These are phyloP conservation scores for Leptogaster cylindrica DNA, from an alignment of 2,888 invertebrate species.

Conservation along the genomic window DNA sequence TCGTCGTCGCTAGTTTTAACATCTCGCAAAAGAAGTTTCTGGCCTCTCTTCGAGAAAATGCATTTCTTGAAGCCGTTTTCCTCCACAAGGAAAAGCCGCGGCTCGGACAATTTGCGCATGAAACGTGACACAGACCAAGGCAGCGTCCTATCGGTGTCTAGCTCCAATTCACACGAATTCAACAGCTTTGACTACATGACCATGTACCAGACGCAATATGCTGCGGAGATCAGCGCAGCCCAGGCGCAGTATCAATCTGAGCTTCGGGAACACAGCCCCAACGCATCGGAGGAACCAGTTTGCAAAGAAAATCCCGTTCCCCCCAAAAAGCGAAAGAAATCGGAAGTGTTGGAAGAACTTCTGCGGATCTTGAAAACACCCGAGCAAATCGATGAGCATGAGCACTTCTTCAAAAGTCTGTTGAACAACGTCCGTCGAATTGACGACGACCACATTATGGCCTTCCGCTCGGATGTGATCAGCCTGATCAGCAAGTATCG, in stretches of 20 bases:
- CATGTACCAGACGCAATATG: constrained; percentile 39
- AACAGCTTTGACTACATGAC: constrained; percentile 42
- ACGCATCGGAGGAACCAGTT: constrained; percentile 14
- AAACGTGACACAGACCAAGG: neutral
- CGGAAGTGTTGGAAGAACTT: constrained; percentile 39
- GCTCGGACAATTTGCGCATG: neutral
- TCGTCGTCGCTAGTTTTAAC: neutral
- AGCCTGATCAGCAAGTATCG: constrained; percentile 49
- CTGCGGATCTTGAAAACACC: constrained; percentile 34
- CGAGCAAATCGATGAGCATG: constrained; percentile 44
- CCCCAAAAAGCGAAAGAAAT: constrained; percentile 29
- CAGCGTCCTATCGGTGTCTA: constrained; percentile 16
- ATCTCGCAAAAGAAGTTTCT: constrained; percentile 36
- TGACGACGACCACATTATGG: constrained; percentile 48
- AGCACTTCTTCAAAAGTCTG: constrained; percentile 50
- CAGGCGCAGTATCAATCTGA: neutral
- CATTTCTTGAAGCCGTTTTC: constrained; percentile 45
- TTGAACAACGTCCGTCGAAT: constrained; percentile 49
- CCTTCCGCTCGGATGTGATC: constrained; percentile 49
- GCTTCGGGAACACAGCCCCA: neutral
- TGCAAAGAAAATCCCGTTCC: neutral
- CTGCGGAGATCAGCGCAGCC: constrained; percentile 9
- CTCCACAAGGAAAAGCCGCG: constrained; percentile 36
- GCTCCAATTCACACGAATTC: constrained; percentile 30
- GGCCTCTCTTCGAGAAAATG: constrained; percentile 44